Evolutionary conservation across 2,888 invertebrate genomes (phyloP).

Genomic region (Drosophila neoperkinsi): DNA sequence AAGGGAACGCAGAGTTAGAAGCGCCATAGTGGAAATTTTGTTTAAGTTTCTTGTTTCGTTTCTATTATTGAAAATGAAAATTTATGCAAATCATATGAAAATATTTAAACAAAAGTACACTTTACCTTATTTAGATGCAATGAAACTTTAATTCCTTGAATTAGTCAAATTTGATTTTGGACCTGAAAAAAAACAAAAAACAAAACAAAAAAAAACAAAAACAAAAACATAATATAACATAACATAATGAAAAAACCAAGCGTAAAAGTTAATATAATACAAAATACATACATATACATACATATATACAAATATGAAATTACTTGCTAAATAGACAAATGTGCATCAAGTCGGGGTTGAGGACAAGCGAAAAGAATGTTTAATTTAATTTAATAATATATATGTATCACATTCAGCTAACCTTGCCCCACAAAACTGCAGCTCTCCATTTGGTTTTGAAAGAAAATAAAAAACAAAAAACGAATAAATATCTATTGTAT

Average conservation of each 20-base stretch:
- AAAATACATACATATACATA: constrained; percentile 39
- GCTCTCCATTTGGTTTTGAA: constrained; percentile 64
- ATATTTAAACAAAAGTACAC: constrained; percentile 76
- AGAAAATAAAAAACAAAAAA: constrained; percentile 22
- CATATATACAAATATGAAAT: constrained; percentile 35
- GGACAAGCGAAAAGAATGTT: constrained; percentile 14
- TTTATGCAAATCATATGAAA: constrained; percentile 72
- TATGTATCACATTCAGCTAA: constrained; percentile 10
- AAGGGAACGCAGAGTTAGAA: constrained; percentile 31
- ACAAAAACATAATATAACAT: constrained; percentile 20
- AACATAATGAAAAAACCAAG: constrained; percentile 33
- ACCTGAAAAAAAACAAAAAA: constrained; percentile 74
- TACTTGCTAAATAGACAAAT: constrained; percentile 63
- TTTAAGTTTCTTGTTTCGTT: constrained; percentile 81
- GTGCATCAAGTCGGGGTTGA: constrained; percentile 32
- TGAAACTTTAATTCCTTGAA: constrained; percentile 83
- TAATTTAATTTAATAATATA: constrained; percentile 2
- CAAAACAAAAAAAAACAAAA: constrained; percentile 25
- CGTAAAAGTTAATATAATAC: constrained; percentile 49
- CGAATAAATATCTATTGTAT: constrained; percentile 65
- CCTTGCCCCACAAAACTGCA: constrained; percentile 16
- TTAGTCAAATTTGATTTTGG: constrained; percentile 84
- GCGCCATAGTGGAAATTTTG: constrained; percentile 81
- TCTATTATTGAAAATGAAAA: constrained; percentile 75
- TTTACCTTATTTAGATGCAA: constrained; percentile 80